These are phyloP conservation scores for Drosophila kohkoa DNA, from an alignment of 1,140 invertebrate species.

Conservation along the genomic window DNA sequence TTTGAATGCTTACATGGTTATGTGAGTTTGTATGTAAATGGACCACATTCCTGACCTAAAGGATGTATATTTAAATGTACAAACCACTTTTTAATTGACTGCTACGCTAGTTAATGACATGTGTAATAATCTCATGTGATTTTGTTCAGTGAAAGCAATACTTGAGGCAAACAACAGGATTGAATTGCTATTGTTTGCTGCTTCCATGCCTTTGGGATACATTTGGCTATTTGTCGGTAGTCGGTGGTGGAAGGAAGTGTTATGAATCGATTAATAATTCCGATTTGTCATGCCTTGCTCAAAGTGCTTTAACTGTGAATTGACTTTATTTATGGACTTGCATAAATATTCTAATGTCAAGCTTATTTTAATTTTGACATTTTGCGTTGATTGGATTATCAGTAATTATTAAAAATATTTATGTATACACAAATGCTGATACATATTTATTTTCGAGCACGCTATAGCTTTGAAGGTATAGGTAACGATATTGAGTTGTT, in stretches of 20 bases:
- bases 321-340: background rate
- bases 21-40: conserved; percentile 8
- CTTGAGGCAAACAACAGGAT: background rate
- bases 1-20: conserved; percentile 1
- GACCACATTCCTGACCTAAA: conserved; percentile 23
- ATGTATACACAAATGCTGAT: background rate
- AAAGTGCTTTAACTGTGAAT: background rate
- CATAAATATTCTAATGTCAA: conserved; percentile 3
- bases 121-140: background rate
- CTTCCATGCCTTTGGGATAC: background rate
- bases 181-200: background rate
- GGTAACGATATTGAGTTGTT: background rate
- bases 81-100: conserved; percentile 7
- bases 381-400: conserved; percentile 16
- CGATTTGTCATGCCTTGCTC: conserved; percentile 4
- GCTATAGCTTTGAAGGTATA: background rate
- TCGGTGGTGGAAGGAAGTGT: background rate
- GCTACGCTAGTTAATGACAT: background rate
- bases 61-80: conserved; percentile 15
- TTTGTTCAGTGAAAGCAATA: background rate
- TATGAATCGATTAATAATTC: background rate
- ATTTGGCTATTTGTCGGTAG: background rate
- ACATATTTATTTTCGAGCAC: background rate
- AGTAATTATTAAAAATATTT: conserved; percentile 14
- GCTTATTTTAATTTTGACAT: conserved; percentile 12